These are phyloP conservation scores for Amblyteles armatorius DNA, from an alignment of 2,888 invertebrate genomes.

Conservation along the genomic window DNA sequence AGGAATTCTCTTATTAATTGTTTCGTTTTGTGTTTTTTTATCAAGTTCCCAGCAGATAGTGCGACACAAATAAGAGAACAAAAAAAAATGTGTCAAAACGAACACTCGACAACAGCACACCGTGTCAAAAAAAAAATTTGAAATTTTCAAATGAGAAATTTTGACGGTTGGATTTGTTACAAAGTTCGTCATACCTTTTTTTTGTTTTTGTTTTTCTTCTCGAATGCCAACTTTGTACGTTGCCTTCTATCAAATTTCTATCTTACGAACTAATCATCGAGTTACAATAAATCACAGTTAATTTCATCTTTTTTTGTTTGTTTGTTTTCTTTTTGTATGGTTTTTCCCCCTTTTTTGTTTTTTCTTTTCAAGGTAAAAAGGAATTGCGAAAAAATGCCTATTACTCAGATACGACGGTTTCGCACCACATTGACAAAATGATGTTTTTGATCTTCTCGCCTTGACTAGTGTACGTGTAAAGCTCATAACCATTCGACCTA, in stretches of 20 bases:
- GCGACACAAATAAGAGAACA: conserved; percentile 28
- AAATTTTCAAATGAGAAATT: conserved; percentile 48
- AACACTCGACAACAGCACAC: conserved; percentile 9
- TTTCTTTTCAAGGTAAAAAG: conserved; percentile 67
- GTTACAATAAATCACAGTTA: conserved; percentile 78
- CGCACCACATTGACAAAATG: conserved; percentile 75
- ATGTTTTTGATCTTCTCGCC: conserved; percentile 75
- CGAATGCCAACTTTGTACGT: conserved; percentile 50
- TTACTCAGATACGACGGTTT: conserved; percentile 75
- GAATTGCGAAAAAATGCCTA: conserved; percentile 75
- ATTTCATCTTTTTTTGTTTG: conserved; percentile 61
- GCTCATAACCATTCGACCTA: conserved; percentile 77
- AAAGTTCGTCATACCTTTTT: conserved; percentile 41
- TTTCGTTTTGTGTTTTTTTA: conserved; percentile 10
- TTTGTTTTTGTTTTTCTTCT: background rate
- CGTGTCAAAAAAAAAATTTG: conserved; percentile 6
- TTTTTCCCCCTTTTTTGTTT: conserved; percentile 19
- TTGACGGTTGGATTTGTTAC: conserved; percentile 53
- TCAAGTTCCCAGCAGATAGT: conserved; percentile 13
- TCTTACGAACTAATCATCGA: conserved; percentile 76
- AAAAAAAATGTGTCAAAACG: conserved; percentile 16
- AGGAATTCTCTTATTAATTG: conserved; percentile 72
- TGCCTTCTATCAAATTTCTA: conserved; percentile 70
- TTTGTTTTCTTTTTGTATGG: conserved; percentile 29
- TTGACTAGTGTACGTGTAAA: conserved; percentile 79